Conservation (phyloP, 2,888 invertebrate genomes). For the Epistrophella euchroma region DNA sequence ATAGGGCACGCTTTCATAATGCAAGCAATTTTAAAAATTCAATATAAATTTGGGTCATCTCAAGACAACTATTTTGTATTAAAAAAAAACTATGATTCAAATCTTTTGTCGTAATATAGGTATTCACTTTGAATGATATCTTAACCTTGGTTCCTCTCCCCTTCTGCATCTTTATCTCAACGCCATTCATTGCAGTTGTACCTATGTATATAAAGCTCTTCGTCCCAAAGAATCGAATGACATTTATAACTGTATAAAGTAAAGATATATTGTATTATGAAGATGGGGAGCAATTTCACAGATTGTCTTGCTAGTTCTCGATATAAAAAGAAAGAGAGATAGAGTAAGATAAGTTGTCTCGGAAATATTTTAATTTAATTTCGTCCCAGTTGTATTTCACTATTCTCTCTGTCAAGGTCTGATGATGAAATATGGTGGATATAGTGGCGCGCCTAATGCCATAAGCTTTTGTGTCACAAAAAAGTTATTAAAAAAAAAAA, state of each 20-base stretch:
- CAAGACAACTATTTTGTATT: too few species aligned
- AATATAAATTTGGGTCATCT: too few species aligned
- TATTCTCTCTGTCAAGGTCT: conserved; percentile 11
- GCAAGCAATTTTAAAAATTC: too few species aligned
- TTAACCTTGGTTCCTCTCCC: conserved; percentile 4
- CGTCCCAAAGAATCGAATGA: conserved; percentile 52
- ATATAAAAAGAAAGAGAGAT: neutral
- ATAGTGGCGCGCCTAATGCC: conserved; percentile 44
- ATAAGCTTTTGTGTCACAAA: conserved; percentile 25
- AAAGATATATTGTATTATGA: too few species aligned
- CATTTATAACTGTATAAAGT: too few species aligned
- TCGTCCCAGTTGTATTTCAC: conserved; percentile 43
- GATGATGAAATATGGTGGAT: conserved; percentile 4
- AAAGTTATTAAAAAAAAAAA: too few species aligned
- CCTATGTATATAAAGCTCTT: too few species aligned
- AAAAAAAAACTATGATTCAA: too few species aligned
- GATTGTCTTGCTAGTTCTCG: conserved; percentile 34
- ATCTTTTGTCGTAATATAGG: conserved; percentile 50
- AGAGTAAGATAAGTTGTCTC: conserved; percentile 62
- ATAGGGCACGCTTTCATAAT: too few species aligned
- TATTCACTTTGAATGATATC: conserved; percentile 53
- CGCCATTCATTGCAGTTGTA: neutral
- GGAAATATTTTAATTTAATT: conserved; percentile 73
- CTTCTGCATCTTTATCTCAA: neutral
- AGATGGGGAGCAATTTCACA: conserved; percentile 38